A percentile compares a stretch with the other conserved stretches of the same genome.
phyloP scores from a whole-genome alignment of 2,888 invertebrate genomes.

The Dichetophora obliterata region DNA sequence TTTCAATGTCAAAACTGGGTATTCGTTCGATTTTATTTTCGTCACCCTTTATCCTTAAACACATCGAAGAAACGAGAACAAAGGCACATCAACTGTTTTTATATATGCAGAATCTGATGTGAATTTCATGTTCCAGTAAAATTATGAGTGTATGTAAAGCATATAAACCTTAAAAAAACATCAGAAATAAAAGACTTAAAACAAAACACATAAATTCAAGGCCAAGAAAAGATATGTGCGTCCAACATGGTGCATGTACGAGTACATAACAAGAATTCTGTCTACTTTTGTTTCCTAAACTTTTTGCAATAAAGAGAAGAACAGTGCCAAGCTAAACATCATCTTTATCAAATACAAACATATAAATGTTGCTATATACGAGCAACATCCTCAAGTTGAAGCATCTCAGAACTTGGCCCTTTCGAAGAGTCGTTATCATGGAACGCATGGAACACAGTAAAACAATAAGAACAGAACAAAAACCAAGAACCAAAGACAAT shows the following conservation, averaged over 20 bases:
- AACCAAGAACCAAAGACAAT: neutral
- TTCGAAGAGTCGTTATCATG: neutral
- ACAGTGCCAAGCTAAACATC: constrained; percentile 7
- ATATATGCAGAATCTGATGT: neutral
- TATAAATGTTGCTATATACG: neutral
- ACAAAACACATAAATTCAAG: constrained; percentile 47
- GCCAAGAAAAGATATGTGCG: constrained; percentile 46
- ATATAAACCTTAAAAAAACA: neutral
- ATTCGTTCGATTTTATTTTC: neutral
- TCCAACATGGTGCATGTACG: constrained; percentile 39
- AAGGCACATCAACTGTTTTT: neutral
- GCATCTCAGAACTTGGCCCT: neutral
- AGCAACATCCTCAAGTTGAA: neutral
- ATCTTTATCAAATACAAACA: constrained; percentile 20
- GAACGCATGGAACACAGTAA: neutral
- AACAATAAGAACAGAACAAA: neutral
- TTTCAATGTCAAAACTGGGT: neutral
- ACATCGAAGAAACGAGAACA: neutral
- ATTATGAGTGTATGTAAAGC: constrained; percentile 24
- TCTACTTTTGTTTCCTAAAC: neutral
- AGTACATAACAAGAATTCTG: constrained; percentile 34
- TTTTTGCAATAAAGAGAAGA: constrained; percentile 17
- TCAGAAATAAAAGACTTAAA: neutral
- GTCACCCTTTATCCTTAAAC: neutral
- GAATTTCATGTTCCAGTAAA: constrained; percentile 31